Evolutionary conservation across 35 echinoderm and acorn worm genomes (phyloP).

Genomic region (Ophioderma brevispina): DNA sequence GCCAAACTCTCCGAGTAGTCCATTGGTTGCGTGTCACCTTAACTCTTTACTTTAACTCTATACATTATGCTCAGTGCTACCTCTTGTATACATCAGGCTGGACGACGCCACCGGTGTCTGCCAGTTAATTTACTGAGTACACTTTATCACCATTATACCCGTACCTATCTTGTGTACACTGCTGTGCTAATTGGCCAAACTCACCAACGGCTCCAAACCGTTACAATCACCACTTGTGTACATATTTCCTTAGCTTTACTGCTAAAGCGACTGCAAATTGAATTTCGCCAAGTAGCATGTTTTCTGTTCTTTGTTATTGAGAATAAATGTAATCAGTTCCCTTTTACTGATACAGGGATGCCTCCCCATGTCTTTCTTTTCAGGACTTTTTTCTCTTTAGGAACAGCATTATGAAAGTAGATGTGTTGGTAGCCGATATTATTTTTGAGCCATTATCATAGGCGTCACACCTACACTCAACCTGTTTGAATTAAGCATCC

Average conservation of each 20-base stretch:
- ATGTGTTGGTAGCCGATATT: too few species aligned
- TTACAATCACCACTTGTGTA: not conserved
- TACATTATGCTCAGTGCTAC: not conserved
- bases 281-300: not conserved
- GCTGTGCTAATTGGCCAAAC: not conserved
- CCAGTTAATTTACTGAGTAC: not conserved
- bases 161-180: not conserved
- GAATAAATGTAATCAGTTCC: not conserved
- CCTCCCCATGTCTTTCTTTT: not conserved
- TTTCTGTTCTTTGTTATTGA: not conserved
- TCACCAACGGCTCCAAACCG: not conserved
- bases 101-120: not conserved
- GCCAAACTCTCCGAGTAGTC: too few species aligned
- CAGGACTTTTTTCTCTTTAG: too few species aligned
- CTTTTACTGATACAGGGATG: not conserved
- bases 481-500: not conserved
- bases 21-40: not conserved
- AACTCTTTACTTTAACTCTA: not conserved
- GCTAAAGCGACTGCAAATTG: not conserved
- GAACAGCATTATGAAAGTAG: too few species aligned
- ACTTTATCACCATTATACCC: not conserved
- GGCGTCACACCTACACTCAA: not conserved
- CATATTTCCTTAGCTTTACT: conserved; percentile 1
- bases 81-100: not conserved
- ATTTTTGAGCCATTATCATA: not conserved